Evolutionary conservation across 2,113 vertebrate genomes (phyloP), one percentile per base, ranked within the genome.

Genomic region (Leucosticte australis): DNA sequence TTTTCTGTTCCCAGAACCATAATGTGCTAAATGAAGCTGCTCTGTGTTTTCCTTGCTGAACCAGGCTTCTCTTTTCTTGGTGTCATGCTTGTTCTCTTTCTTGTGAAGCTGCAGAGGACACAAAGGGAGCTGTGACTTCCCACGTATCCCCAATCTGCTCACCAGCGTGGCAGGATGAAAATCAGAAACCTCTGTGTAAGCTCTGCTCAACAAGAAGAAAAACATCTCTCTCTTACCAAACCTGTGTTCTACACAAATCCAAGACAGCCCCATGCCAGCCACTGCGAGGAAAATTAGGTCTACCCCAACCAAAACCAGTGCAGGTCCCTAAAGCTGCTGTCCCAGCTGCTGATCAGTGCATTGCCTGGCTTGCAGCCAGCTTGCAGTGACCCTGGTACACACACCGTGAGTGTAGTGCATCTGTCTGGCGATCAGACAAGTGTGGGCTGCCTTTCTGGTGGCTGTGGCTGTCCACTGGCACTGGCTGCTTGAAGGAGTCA

Each of bases 361-460:
- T 30, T 69, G 23, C 37, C 62, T 77, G 83, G 24, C 28, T 60
- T 62, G 59, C 0, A 4, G 59, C 20, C 71, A 62, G 35, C 21
- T 64, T 53, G 35, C 46, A 74, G 63, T 1, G 1, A n/a, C 9
- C 21, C 33, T 57, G 56, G n/a, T 26, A 9, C 15, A 7, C 19
- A 8, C 0, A 3, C 27, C 2, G 0, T 22, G 30, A 33, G 35
- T 17, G 15, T 4, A 13, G 35, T 10, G 7, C 2, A 3, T 68
- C 39, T 55, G 46, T 37, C 64, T 41, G 41, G 9, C 30, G 19
- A 3, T 64, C 33, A 27, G n/a, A 11, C 17, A 37, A 35, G 20
- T 3, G 2, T 6, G 10, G 8, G 13, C 12, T 74, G 35, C 59
- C 26, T 37, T 64, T 30, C 1, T 1, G 3, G 53, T 53, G 19